Base-by-base conservation (phyloP, 2,797 vertebrate genomes). In the Xerus rutilus region DNA sequence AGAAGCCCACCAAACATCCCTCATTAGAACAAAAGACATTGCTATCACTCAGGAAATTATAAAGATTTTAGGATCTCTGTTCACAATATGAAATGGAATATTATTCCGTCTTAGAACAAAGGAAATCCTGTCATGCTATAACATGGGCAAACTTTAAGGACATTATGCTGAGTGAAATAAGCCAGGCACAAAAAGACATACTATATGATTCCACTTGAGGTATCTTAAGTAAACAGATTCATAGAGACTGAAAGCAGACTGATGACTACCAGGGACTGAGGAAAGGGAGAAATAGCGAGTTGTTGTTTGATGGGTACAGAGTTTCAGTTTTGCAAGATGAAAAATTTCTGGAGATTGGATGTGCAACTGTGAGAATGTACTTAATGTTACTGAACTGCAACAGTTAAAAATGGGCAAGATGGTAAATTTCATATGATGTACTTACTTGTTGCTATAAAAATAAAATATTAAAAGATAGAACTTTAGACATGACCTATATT, bases 141-240 rank as follows among this genome's bases (percentile, higher is more conserved):
- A 59, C 67, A 52, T 76, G 32, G 25, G 74, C 74, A 23, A 91
- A 89, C 23, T 15, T 94, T 82, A 49, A 88, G 57, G 62, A 69
- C 28, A 59, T 70, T 77, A 39, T 95, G 57, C 57, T 95, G 74
- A 89, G 35, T 83, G 57, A 93, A 91, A 91, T 79, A 95, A 96
- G 52, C 30, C 39, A 86, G 32, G 93, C 47, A 39, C 85, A 88
- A 94, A 92, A 89, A 90, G 15, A 76, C 30, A 91, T 73, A 79
- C 25, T 45, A 0, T 88, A 74, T 49, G 59, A 91, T 20, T 89
- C 65, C 76, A 64, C 9, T 86, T 78, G 72, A 88, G 5, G 39
- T 64, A 92, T 93, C 59, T 83, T 83, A 92, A 89, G 73, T 52
- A 87, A 45, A 76, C 70, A 91, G 92, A 81, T 67, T 88, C 65